Evolutionary conservation across 2,888 invertebrate genomes (phyloP).

Genomic region (Lycophotia porphyrea): DNA sequence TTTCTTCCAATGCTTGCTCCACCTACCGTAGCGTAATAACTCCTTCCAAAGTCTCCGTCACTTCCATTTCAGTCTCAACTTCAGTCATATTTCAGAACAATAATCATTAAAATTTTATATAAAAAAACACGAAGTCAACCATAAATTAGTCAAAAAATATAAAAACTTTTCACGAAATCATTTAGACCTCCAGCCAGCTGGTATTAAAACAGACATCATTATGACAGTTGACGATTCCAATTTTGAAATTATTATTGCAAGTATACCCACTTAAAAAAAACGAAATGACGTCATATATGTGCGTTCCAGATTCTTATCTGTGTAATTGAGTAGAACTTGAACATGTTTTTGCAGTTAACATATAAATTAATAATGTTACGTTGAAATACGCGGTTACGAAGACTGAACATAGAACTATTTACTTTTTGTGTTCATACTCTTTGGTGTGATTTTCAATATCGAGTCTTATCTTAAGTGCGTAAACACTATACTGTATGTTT

Average conservation of each 20-base stretch:
- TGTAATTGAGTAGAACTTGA: conserved; percentile 36
- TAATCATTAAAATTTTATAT: conserved; percentile 5
- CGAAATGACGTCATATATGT: conserved; percentile 24
- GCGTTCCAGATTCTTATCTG: conserved; percentile 50
- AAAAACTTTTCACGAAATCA: conserved; percentile 58
- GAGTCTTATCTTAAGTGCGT: conserved; percentile 18
- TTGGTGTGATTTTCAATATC: conserved; percentile 9
- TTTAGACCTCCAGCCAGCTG: conserved; percentile 70
- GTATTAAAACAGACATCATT: conserved; percentile 34
- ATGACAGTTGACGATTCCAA: conserved; percentile 56
- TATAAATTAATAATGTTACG: conserved; percentile 22
- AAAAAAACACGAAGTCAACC: conserved; percentile 45
- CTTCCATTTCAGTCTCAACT: conserved; percentile 68
- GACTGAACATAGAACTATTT: conserved; percentile 5
- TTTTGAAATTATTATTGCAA: conserved; percentile 40
- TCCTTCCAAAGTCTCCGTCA: conserved; percentile 80
- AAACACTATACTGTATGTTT: background rate
- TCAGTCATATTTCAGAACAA: conserved; percentile 69
- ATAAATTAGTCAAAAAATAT: conserved; percentile 50
- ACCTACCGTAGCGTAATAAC: conserved; percentile 78
- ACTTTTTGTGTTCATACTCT: conserved; percentile 8
- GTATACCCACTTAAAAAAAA: conserved; percentile 51
- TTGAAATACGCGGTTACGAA: background rate
- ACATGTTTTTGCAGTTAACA: conserved; percentile 18
- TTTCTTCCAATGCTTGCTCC: background rate